These are phyloP conservation scores for Nesoenas mayeri DNA, from an alignment of 2,113 vertebrate species.

Conservation along the genomic window DNA sequence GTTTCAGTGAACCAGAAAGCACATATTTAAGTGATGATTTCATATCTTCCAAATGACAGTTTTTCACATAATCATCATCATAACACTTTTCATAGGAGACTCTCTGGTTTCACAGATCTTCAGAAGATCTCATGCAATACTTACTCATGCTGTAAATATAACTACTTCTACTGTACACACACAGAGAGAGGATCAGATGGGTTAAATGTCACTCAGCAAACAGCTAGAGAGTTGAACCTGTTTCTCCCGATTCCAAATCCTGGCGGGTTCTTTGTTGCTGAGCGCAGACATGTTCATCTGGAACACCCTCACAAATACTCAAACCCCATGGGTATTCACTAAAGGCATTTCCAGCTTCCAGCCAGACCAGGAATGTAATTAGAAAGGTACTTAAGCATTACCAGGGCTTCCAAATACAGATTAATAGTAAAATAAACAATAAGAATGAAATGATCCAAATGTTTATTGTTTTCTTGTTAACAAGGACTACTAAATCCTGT, in stretches of 20 bases:
- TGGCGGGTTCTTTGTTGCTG: not conserved
- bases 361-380: not conserved
- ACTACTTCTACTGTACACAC: not conserved
- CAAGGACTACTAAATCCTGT: not conserved
- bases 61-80: not conserved
- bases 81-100: not conserved
- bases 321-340: not conserved
- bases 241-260: not conserved
- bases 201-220: slow-evolving; percentile 1
- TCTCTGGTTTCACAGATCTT: not conserved
- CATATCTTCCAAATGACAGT: not conserved
- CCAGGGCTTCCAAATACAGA: not conserved
- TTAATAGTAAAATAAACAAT: not conserved
- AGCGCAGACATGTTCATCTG: not conserved
- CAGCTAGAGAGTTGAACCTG: not conserved
- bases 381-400: slow-evolving; percentile 1
- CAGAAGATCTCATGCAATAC: not conserved
- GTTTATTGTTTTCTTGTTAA: not conserved
- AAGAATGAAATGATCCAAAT: not conserved
- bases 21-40: slow-evolving; percentile 15
- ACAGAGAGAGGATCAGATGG: not conserved
- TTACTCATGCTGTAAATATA: not conserved
- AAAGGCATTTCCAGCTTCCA: slow-evolving; percentile 11
- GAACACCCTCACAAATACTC: not conserved
- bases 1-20: not conserved